Percentiles rank a stretch among this genome's conserved stretches.
Evolutionary conservation across 2,888 invertebrate genomes (phyloP).

Genomic region (Eupithecia insigniata): DNA sequence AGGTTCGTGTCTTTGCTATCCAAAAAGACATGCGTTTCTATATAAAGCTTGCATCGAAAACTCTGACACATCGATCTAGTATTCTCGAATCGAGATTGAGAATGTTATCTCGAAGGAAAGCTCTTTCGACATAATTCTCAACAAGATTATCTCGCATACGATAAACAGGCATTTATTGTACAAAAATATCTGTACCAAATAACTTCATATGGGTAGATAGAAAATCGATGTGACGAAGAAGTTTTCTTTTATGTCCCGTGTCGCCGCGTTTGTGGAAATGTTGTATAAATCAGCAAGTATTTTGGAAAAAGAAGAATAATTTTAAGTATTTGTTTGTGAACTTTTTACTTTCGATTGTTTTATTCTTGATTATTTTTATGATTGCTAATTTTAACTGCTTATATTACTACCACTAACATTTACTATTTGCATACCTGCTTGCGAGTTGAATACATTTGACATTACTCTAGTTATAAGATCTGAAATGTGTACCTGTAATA

Average conservation of each 20-base stretch:
- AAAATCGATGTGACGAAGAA: background rate
- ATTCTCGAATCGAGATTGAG: background rate
- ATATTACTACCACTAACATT: no score
- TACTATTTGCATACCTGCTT: no score
- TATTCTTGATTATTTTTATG: no score
- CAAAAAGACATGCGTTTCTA: slow-evolving; percentile 4
- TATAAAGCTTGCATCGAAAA: slow-evolving; percentile 9
- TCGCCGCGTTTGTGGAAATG: no score
- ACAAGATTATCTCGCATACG: background rate
- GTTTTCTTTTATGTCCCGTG: background rate
- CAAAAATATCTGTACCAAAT: background rate
- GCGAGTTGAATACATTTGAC: no score
- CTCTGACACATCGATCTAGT: background rate
- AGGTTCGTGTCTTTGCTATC: background rate
- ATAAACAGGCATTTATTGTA: background rate
- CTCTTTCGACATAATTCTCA: background rate
- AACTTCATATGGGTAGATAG: background rate
- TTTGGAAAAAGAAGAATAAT: no score
- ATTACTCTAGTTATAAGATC: no score
- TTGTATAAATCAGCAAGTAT: no score
- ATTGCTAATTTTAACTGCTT: no score
- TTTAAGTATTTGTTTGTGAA: no score
- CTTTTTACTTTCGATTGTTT: no score
- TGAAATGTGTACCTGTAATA: no score
- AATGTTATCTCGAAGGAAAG: slow-evolving; percentile 3